Evolutionary conservation across 2,888 invertebrate species (phyloP), one percentile per base, ranked within the genome.

Genomic region (Crepidodera aurea): DNA sequence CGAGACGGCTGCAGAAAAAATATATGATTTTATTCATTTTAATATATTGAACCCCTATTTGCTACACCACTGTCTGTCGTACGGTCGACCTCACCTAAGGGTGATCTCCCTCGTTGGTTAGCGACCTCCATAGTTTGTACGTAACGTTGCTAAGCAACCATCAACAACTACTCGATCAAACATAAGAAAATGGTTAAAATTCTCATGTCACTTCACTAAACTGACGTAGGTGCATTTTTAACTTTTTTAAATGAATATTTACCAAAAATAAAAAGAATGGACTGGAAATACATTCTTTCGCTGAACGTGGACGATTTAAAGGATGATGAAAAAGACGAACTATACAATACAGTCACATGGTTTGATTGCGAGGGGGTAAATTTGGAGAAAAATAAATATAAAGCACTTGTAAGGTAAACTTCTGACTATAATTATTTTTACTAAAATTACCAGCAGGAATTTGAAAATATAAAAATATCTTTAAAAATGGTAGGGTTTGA

Each of bases 341-440:
- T 89, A 32, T 87, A 85, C 74, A 86, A 87, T 67, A 83, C 81
- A 69, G 78, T 89, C 22, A 84, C 86, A 5, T 87, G 86, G 86
- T 83, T 83, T 1, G 85, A 87, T 48, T 83, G 83, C 1, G 85
- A 87, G 44, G 84, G 84, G 69, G 85, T 86, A 37, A 83, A 85
- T 46, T 84, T 85, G 70, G 84, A 87, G 25, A 83, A 85, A 71
- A 79, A 84, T 18, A 86, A 86, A 74, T 81, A 86, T 51, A 83
- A 85, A 75, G 81, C 82, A 3, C 77, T 89, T 16, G 84, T 89
- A 72, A 57, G 57, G 57, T 57, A 18, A 54, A 19, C n/a, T n/a
- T n/a, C n/a, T n/a, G n/a, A n/a, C n/a, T n/a, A n/a, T n/a, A 16
- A 4, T n/a, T n/a, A n/a, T n/a, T n/a, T n/a, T n/a, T n/a, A n/a